A percentile compares a stretch with the other conserved stretches of the same genome.
Conservation (phyloP, 2,888 invertebrate genomes). For the Dichetophora obliterata region DNA sequence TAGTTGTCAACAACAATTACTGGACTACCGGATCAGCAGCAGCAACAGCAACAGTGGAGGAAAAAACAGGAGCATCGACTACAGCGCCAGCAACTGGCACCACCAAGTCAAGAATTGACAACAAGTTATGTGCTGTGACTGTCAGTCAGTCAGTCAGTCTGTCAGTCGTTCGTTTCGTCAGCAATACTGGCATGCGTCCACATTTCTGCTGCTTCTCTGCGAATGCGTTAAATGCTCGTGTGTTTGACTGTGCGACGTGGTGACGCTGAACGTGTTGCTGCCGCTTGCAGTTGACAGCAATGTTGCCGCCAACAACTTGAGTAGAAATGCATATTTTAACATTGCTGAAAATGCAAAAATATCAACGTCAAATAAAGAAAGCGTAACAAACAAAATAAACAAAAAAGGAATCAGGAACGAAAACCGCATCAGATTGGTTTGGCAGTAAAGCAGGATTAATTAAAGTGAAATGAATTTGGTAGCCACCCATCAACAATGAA, state of each 20-base stretch:
- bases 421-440: not conserved
- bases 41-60: not conserved
- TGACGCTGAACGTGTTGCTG: conserved; percentile 20
- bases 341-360: conserved; percentile 11
- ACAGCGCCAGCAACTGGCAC: conserved; percentile 1
- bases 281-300: conserved; percentile 5
- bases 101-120: conserved; percentile 31
- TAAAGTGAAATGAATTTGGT: conserved; percentile 2
- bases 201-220: not conserved
- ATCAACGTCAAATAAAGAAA: not conserved
- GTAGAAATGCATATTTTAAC: not conserved
- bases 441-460: conserved; percentile 7
- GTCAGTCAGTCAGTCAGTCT: not conserved
- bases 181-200: conserved; percentile 2
- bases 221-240: conserved; percentile 8
- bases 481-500: conserved; percentile 1
- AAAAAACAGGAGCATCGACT: not conserved
- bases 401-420: not conserved
- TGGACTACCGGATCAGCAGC: conserved; percentile 28
- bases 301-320: conserved; percentile 2
- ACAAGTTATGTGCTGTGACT: conserved; percentile 47
- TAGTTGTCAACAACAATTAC: conserved; percentile 47
- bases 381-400: not conserved
- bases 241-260: conserved; percentile 12
- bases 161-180: not conserved